Percentiles rank a stretch among this genome's conserved stretches.
phyloP scores from a whole-genome alignment of 2,797 vertebrate genomes.

The Etheostoma nigrum region DNA sequence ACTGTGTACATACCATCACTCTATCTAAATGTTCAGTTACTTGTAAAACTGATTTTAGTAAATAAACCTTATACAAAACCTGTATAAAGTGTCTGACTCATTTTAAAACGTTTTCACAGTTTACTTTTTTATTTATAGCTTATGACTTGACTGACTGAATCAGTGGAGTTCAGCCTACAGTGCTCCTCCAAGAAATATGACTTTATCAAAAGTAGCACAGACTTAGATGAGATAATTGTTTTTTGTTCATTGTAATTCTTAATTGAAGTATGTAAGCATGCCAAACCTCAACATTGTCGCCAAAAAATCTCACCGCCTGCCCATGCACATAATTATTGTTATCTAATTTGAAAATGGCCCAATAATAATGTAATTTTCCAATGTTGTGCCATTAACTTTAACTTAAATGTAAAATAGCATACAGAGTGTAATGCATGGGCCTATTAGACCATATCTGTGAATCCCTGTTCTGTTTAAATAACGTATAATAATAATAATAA shows the following conservation, averaged over 20 bases:
- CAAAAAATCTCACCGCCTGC: not conserved
- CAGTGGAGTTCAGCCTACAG: not conserved
- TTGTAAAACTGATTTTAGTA: constrained; percentile 80
- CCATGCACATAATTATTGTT: not conserved
- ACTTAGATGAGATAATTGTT: not conserved
- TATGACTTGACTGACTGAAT: not conserved
- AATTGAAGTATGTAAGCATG: not conserved
- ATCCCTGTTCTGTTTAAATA: not conserved
- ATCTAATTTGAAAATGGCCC: not conserved
- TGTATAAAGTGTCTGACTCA: constrained; percentile 19
- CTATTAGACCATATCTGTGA: not conserved
- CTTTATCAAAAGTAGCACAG: not conserved
- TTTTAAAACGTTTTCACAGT: not conserved
- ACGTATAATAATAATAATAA: not conserved
- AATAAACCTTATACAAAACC: constrained; percentile 75
- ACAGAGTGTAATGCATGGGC: too few relatives aligned
- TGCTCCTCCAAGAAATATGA: not conserved
- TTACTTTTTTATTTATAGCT: not conserved
- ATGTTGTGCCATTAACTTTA: not conserved
- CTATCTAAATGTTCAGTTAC: constrained; percentile 76
- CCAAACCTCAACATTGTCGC: not conserved
- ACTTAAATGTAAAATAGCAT: not conserved
- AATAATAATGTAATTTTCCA: not conserved
- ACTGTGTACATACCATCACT: constrained; percentile 83
- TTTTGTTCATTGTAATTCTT: not conserved